A percentile compares a stretch with the other conserved stretches of the same genome.
Conservation (phyloP, 2,113 vertebrate species). For the Cephalopterus ornatus region DNA sequence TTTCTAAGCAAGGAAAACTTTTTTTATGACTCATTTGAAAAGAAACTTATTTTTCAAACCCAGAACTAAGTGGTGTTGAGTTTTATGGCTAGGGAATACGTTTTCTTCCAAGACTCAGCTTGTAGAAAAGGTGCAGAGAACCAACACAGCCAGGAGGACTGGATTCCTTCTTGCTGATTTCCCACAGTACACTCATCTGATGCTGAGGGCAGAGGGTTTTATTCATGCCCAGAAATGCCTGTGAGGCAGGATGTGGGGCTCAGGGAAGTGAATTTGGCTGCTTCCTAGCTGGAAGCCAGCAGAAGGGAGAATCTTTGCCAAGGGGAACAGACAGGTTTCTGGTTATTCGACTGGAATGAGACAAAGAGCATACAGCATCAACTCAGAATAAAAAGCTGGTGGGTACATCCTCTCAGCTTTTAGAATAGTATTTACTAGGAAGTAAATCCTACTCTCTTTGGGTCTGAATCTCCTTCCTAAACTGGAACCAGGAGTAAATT, state of each 20-base stretch:
- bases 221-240: not conserved
- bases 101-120: not conserved
- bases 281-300: not conserved
- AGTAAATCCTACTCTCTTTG: not conserved
- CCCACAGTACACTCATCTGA: not conserved
- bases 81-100: not conserved
- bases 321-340: not conserved
- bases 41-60: not conserved
- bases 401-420: not conserved
- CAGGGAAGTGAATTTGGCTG: not conserved
- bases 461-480: not conserved
- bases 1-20: not conserved
- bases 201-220: not conserved
- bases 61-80: not conserved
- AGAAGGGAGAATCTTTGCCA: not conserved
- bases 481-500: not conserved
- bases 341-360: not conserved
- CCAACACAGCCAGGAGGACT: not conserved
- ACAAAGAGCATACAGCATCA: not conserved
- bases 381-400: constrained; percentile 26
- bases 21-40: not conserved
- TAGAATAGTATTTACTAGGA: not conserved
- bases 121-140: not conserved
- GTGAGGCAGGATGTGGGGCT: not conserved
- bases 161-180: not conserved